Conservation (phyloP, 2,797 vertebrate species). For the Cygnus olor region DNA sequence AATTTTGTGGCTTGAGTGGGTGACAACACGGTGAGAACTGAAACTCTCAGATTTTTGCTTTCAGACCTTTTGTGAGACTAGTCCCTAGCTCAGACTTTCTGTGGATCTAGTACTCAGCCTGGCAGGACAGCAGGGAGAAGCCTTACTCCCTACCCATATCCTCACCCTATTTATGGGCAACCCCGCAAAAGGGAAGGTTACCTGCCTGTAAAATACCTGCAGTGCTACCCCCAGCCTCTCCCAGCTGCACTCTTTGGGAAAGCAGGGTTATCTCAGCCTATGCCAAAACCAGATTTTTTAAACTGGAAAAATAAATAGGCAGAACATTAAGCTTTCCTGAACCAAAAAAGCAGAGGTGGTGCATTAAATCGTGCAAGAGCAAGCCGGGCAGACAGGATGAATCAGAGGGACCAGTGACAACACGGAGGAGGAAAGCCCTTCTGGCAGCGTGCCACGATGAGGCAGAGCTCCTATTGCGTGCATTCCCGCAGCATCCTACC, state of each 20-base stretch:
- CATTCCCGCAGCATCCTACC: slow-evolving; percentile 21
- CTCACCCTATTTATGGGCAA: neutral
- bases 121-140: neutral
- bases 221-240: neutral
- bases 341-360: neutral
- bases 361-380: neutral
- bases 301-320: neutral
- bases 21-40: neutral
- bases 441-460: slow-evolving; percentile 7
- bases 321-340: neutral
- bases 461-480: neutral
- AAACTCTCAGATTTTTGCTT: fast-evolving
- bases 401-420: slow-evolving; percentile 41
- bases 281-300: neutral
- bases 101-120: neutral
- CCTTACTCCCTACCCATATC: neutral
- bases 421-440: slow-evolving; percentile 64
- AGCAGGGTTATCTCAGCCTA: neutral
- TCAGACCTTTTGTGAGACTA: neutral
- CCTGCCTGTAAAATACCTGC: neutral
- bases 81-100: neutral
- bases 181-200: neutral
- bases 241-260: neutral
- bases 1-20: fast-evolving
- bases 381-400: neutral